Base-by-base conservation (phyloP, 2,797 vertebrate genomes). In the Enteromius mattozi region DNA sequence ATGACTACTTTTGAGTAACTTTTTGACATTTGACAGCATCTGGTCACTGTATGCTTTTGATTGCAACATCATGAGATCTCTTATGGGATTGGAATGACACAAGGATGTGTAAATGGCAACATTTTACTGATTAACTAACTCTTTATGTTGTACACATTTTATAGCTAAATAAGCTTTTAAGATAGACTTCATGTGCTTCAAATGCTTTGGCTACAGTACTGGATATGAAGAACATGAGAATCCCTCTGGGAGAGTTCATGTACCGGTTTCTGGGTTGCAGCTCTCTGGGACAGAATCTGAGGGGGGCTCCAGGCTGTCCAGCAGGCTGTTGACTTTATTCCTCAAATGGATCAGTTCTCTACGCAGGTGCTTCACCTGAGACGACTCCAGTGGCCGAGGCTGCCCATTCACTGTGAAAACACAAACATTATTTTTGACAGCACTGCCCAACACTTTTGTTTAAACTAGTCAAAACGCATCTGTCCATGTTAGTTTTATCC, bases 271-370 rank as follows among this genome's bases (percentile, higher is more conserved):
- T 75, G 92, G 95, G 78, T 96, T 95, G 80, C 85, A 96, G 82
- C 95, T 93, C 70, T 96, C 93, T 85, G 96, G 91, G 14, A 96
- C 96, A 37, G 96, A 96, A 72, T 99, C 98, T 90, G 92, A 92
- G 63, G 97, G 97, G 17, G 98, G 98, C 84, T 99, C 98, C 94
- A 99, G 93, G 91, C 96, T 97, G 90, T 99, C 98, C 93, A 99
- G 92, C 81, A 99, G 95, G 82, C 95, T 96, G 93, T 99, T 99
- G 87, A 99, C 98, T 96, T 99, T 99, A 93, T 99, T 99, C 90
- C 98, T 95, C 92, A 99, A 96, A 93, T 99, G 98, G 91, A 99
- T 98, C 90, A 99, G 95, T 94, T 99, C 98, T 91, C 96, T 95
- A 87, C 98, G 97, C 87, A 99, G 95, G 86, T 99, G 96, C 91